Evolutionary conservation across 30 jellyfish, hydroid and myxozoan genomes (phyloP), one percentile per base, ranked within the genome.

Genomic region (Aurelia sp.): DNA sequence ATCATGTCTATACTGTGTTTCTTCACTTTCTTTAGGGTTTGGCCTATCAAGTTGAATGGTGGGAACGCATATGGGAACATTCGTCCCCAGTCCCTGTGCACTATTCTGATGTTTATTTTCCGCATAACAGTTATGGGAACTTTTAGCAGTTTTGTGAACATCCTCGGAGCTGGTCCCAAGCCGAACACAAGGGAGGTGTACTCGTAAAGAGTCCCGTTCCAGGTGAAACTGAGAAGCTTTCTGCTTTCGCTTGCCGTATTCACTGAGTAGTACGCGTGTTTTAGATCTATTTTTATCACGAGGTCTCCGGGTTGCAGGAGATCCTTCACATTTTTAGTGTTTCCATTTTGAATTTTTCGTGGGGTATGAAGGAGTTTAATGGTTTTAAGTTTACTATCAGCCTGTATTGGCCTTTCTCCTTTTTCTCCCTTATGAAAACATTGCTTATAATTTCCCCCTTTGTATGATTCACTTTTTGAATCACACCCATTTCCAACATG

Each of bases 61-160:
- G 73, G 94, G 22, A 85, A 73, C 16, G 94, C 94, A 48, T 73
- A 71, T 27, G 80, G 89, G 64, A 48, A 66, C 81, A 31, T 44
- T 3, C 58, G 86, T 5, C 27, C n/a, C 96, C 96, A 86, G 1
- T 44, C 48, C 11, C 50, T 79, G 4, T 73, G 89, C 4, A 77
- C 37, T 62, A 77, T 23, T 31, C 74, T 55, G 75, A 75, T 6
- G 6, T 70, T 30, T 22, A 70, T 13, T n/a, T 70, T 70, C 80
- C 80, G 30, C 22, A 70, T 0, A 58, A 58, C 0, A 4, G 27
- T 58, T 11, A 16, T 58, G 10, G 67, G 67, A 4, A 58, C 67
- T 58, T 58, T 58, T 20, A 58, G 11, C 8, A 58, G 10, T 11
- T 58, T 11, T 3, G 21, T 58, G 4, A 58, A 58, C 0, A 4